phyloP scores from a whole-genome alignment of 2,113 vertebrate genomes.

The Phrynosoma blainvillii region DNA sequence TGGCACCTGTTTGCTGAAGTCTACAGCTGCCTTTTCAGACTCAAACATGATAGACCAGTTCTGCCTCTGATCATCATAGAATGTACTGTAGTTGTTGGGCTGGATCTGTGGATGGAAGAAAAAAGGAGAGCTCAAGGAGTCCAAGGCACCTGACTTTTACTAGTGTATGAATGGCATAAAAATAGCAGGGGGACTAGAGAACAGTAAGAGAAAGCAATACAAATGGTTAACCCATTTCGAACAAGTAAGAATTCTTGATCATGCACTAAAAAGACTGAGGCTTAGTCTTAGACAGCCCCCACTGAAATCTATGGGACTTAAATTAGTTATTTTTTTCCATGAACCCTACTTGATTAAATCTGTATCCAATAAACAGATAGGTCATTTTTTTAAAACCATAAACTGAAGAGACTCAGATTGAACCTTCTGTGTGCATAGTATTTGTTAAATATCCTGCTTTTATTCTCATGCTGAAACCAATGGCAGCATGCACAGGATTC shows the following conservation, averaged over 20 bases:
- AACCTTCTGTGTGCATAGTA: background rate
- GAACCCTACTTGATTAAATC: no score
- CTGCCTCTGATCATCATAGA: conserved; percentile 96
- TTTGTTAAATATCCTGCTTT: background rate
- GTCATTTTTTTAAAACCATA: background rate
- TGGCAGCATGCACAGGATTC: no score
- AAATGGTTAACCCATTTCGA: background rate
- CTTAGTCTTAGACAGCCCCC: no score
- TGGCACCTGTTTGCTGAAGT: conserved; percentile 92
- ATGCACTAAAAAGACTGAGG: no score
- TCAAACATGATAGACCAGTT: conserved; percentile 99
- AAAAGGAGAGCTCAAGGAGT: background rate
- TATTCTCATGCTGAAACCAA: background rate
- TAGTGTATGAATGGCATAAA: background rate
- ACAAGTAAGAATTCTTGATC: background rate
- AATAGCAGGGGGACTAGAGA: background rate
- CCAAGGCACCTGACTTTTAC: background rate
- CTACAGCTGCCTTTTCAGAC: conserved; percentile 83
- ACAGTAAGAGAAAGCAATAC: background rate
- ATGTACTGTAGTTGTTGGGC: conserved; percentile 91
- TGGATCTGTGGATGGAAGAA: conserved; percentile 79
- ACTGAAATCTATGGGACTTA: no score
- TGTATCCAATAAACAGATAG: no score
- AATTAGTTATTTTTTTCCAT: no score
- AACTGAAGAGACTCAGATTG: no score